Conservation (phyloP, 2,888 invertebrate species). For the Caenorhabditis becei region DNA sequence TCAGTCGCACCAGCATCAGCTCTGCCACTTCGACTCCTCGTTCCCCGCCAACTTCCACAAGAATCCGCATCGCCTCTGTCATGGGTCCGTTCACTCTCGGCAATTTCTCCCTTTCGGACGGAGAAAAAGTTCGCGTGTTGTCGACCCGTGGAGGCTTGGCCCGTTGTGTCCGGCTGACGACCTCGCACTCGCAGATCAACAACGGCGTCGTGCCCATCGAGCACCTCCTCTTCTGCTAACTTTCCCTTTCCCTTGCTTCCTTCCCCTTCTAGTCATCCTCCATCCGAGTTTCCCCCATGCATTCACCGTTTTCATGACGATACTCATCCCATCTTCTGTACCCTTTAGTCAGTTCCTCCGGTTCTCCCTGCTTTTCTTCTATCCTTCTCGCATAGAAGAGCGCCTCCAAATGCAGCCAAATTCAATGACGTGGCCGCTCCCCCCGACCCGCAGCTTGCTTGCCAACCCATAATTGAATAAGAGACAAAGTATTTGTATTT, state of each 20-base stretch:
- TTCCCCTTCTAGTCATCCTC: constrained; percentile 24
- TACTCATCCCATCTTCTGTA: constrained; percentile 20
- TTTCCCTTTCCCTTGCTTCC: background rate
- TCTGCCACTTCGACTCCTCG: constrained; percentile 34
- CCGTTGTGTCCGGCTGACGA: constrained; percentile 62
- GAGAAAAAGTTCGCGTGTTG: constrained; percentile 73
- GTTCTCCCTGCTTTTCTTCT: constrained; percentile 6
- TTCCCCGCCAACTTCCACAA: constrained; percentile 5
- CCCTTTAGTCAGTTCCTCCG: constrained; percentile 9
- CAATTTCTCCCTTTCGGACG: constrained; percentile 58
- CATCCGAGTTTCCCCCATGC: constrained; percentile 26
- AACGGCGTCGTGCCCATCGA: constrained; percentile 66
- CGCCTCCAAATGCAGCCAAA: constrained; percentile 15
- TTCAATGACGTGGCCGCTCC: constrained; percentile 14
- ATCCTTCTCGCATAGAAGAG: constrained; percentile 30
- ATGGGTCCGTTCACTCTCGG: constrained; percentile 31
- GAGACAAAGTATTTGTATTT: constrained; percentile 11
- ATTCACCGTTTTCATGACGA: constrained; percentile 26
- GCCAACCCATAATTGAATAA: constrained; percentile 20
- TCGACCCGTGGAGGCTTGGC: constrained; percentile 67
- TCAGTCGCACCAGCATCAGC: constrained; percentile 32
- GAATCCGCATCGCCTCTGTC: constrained; percentile 45
- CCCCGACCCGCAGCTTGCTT: constrained; percentile 19
- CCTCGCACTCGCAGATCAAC: constrained; percentile 29
- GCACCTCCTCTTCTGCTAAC: constrained; percentile 32